phyloP scores from a whole-genome alignment of 2,797 vertebrate species.

The Luscinia megarhynchos region DNA sequence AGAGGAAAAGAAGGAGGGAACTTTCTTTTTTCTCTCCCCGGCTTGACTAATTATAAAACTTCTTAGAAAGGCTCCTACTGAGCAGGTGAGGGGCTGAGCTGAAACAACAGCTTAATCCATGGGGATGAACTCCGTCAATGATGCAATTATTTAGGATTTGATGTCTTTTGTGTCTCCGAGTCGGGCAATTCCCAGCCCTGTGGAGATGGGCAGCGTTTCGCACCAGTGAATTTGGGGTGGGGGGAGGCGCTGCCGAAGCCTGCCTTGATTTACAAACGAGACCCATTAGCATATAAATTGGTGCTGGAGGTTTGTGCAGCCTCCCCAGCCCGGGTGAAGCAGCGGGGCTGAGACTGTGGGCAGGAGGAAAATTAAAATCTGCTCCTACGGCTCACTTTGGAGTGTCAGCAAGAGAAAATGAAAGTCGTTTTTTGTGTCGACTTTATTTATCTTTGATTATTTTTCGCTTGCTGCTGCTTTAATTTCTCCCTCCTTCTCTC shows the following conservation, averaged over 20 bases:
- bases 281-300: constrained; percentile 74
- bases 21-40: not conserved
- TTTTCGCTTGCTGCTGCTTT: not conserved
- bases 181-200: not conserved
- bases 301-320: not conserved
- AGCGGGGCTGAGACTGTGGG: not conserved
- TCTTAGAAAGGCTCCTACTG: not conserved
- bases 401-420: constrained; percentile 26
- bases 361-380: constrained; percentile 51
- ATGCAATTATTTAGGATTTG: constrained; percentile 62
- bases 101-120: constrained; percentile 42
- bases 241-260: not conserved
- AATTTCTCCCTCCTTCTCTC: not conserved
- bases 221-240: not conserved
- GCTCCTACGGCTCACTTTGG: not conserved
- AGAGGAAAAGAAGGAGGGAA: not conserved
- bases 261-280: constrained; percentile 55
- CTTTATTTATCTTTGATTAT: constrained; percentile 52
- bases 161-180: not conserved
- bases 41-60: constrained; percentile 10
- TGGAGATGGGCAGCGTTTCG: not conserved
- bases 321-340: not conserved
- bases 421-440: constrained; percentile 24
- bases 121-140: constrained; percentile 37
- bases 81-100: constrained; percentile 34